Base-by-base conservation (phyloP, 2,888 invertebrate genomes). In the Cantharis rustica region DNA sequence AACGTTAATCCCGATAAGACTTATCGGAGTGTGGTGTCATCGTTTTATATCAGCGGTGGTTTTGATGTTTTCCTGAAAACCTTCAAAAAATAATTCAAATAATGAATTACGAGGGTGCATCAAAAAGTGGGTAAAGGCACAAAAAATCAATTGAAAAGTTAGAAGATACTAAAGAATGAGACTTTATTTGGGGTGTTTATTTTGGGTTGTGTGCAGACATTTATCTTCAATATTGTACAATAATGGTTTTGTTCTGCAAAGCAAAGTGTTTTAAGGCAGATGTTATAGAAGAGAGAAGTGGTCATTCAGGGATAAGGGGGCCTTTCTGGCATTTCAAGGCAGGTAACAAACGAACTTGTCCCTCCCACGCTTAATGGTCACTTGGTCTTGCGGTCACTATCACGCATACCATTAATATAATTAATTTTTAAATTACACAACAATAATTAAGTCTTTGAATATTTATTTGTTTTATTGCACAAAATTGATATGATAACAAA, bases 331-430 rank as follows among this genome's bases (percentile, higher is more conserved):
- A 80, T 82, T 79, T 79, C 80, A 80, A 79, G 77, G 82, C 80
- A 80, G 81, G 82, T 81, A 82, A 81, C 81, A 80, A 79, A 79
- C 78, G 71, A 79, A 82, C 82, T 82, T 79, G 82, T 81, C 80
- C 81, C 80, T 76, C 82, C 82, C 75, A 82, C 82, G 79, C 81
- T 73, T 76, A 68, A 74, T 80, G 82, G 80, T 82, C 80, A 82
- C 79, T 82, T 81, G 82, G 82, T 82, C 80, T 80, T 77, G 80
- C 79, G 79, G 78, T 78, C 78, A 78, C 78, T 75, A 75, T 75
- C 72, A 69, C 71, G 66, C 76, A 72, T 76, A 72, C 72, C 76
- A 72, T 69, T 72, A 75, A 70, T 71, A 75, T 66, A 66, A 66
- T 66, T 66, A 66, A 20, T 66, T 66, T 47, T 47, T 47, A 47